Conservation (phyloP, 2,113 vertebrate genomes). For the Oncorhynchus kisutch region DNA sequence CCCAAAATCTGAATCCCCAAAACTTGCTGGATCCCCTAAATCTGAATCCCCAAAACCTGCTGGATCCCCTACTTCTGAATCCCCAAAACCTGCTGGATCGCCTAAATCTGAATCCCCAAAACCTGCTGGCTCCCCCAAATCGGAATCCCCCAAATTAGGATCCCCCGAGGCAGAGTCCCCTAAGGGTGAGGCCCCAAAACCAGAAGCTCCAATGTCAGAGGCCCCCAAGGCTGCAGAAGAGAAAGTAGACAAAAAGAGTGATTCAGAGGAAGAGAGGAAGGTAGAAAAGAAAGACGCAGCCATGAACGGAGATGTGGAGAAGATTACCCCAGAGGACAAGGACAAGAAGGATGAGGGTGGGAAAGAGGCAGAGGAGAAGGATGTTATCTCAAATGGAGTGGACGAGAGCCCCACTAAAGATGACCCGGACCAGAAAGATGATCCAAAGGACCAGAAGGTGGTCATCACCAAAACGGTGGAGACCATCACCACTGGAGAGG, state of each 20-base stretch:
- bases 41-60: conserved; percentile 8
- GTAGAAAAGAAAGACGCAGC: conserved; percentile 75
- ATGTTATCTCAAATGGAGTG: conserved; percentile 85
- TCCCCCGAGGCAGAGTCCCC: conserved; percentile 19
- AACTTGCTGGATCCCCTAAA: conserved; percentile 40
- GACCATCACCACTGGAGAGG: conserved; percentile 86
- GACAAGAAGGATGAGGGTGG: conserved; percentile 80
- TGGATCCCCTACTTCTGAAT: conserved; percentile 23
- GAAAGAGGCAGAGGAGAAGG: conserved; percentile 79
- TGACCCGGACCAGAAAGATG: conserved; percentile 76
- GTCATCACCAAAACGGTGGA: conserved; percentile 91
- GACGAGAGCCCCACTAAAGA: conserved; percentile 87
- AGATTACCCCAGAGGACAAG: conserved; percentile 83
- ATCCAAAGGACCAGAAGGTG: conserved; percentile 81
- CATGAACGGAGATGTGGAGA: conserved; percentile 67
- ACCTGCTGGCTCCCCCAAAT: not conserved
- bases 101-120: conserved; percentile 28
- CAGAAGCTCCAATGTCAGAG: conserved; percentile 17
- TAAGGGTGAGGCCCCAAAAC: conserved; percentile 33
- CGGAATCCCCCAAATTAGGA: conserved; percentile 19
- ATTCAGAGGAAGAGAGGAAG: conserved; percentile 64
- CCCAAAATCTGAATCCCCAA: conserved; percentile 44
- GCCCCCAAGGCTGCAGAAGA: conserved; percentile 59
- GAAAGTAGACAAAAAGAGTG: conserved; percentile 66
- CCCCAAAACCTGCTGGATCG: conserved; percentile 6